These are phyloP conservation scores for Dolomedes plantarius DNA, from an alignment of 2,888 invertebrate species.

Conservation along the genomic window DNA sequence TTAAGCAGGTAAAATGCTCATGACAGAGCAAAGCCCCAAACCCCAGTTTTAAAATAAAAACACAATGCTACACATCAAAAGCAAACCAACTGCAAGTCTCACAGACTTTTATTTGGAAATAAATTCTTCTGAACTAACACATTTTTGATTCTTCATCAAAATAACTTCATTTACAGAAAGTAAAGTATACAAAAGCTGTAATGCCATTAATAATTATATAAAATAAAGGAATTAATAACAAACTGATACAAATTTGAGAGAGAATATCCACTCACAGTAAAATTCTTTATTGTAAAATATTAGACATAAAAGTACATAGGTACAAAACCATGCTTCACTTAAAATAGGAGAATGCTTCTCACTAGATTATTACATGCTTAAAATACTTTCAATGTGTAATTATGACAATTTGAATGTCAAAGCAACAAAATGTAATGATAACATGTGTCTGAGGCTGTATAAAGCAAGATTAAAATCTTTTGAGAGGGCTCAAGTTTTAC, in stretches of 20 bases:
- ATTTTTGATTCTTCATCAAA: neutral
- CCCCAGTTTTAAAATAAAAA: too few species aligned
- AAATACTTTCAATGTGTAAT: neutral
- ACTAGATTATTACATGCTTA: neutral
- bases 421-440: neutral
- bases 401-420: neutral
- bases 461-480: neutral
- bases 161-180: neutral
- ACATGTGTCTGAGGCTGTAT: constrained; percentile 4
- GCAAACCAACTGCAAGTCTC: neutral
- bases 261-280: neutral
- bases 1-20: too few species aligned
- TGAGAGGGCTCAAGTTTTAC: neutral
- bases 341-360: neutral
- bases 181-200: neutral
- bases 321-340: neutral
- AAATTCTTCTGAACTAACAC: neutral
- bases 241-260: neutral
- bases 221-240: neutral
- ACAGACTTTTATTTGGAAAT: neutral
- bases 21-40: too few species aligned
- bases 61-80: too few species aligned
- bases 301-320: neutral
- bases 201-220: neutral
- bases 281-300: neutral